Evolutionary conservation across 2,113 vertebrate genomes (phyloP).

Genomic region (Rhadina sibilatrix): DNA sequence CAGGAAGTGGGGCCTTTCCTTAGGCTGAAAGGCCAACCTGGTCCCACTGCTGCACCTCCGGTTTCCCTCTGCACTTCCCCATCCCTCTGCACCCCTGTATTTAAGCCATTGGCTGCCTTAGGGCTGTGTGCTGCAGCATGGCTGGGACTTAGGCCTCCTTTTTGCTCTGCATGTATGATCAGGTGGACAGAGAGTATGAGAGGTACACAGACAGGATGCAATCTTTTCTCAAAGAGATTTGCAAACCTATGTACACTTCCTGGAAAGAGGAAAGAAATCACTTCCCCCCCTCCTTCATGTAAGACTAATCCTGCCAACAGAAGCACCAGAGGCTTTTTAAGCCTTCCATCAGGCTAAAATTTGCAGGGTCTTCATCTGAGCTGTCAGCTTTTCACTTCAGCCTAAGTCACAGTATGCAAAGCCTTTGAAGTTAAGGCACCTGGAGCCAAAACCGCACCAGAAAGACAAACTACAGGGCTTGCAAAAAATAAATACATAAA

Average conservation of each 20-base stretch:
- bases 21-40: neutral
- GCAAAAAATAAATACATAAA: neutral
- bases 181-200: fast-evolving
- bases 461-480: neutral
- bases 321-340: neutral
- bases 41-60: neutral
- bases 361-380: neutral
- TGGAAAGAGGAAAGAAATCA: neutral
- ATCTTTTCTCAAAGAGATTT: neutral
- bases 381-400: constrained; percentile 9
- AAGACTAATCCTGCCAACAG: neutral
- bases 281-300: neutral
- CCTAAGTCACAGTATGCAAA: neutral
- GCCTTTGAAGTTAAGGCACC: constrained; percentile 3
- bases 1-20: neutral
- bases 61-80: neutral
- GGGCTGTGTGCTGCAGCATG: neutral
- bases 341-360: neutral
- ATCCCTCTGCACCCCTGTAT: neutral
- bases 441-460: neutral
- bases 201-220: neutral
- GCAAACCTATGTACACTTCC: neutral
- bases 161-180: neutral
- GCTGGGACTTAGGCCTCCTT: neutral
- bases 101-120: neutral